These are phyloP conservation scores for Heliconius hewitsoni DNA, from an alignment of 1,140 invertebrate species.

Conservation along the genomic window DNA sequence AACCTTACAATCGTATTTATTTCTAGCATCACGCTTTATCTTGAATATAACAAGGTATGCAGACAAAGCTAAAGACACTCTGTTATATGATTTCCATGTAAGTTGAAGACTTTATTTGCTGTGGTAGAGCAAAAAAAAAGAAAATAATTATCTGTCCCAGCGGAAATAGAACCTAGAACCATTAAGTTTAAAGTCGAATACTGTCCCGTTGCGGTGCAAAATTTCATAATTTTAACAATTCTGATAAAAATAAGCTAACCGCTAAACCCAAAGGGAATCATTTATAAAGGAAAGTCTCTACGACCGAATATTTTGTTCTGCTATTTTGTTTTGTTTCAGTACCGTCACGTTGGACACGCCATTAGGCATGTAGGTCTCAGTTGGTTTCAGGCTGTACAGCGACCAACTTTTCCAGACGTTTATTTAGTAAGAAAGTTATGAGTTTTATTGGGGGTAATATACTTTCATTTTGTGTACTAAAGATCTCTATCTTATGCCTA, in stretches of 20 bases:
- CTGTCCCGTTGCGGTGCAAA: too few species aligned
- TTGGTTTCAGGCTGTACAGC: not conserved
- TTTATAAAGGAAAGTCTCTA: not conserved
- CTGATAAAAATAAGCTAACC: not conserved
- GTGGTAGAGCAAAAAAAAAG: too few species aligned
- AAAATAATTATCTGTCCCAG: too few species aligned
- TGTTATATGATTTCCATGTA: too few species aligned
- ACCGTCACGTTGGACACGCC: conserved; percentile 17
- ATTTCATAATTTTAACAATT: too few species aligned
- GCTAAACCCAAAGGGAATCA: not conserved
- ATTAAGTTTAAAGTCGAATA: too few species aligned
- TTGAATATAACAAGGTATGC: too few species aligned
- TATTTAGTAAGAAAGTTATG: conserved; percentile 13
- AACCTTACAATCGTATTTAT: too few species aligned
- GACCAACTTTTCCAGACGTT: conserved; percentile 6
- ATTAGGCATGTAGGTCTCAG: conserved; percentile 19
- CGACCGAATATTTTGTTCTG: not conserved
- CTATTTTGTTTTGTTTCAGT: conserved; percentile 13
- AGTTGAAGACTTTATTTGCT: too few species aligned
- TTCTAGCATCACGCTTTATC: too few species aligned
- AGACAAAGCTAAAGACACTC: too few species aligned
- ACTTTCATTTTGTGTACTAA: not conserved
- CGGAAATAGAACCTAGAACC: too few species aligned
- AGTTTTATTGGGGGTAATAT: conserved; percentile 1
- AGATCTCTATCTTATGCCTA: not conserved